Percentiles rank a stretch among this genome's conserved stretches.
Evolutionary conservation across 2,888 invertebrate species (phyloP).

Genomic region (Lapara coniferarum): DNA sequence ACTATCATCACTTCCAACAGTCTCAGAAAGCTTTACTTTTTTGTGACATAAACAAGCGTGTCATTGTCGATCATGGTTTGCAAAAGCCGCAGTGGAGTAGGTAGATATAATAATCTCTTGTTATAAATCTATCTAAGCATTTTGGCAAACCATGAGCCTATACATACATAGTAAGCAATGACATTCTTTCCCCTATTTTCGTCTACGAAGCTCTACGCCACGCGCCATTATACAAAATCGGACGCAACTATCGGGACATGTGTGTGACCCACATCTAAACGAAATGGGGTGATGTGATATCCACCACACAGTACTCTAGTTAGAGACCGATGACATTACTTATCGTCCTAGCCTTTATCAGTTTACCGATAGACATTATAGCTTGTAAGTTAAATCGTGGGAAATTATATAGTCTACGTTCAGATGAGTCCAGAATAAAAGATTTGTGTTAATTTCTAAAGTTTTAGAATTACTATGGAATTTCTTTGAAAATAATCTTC

Average conservation of each 20-base stretch:
- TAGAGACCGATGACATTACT: slow-evolving; percentile 8
- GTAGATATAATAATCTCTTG: no score
- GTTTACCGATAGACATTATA: no score
- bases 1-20: no score
- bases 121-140: neutral
- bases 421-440: no score
- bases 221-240: neutral
- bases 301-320: slow-evolving; percentile 7
- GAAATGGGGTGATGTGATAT: slow-evolving; percentile 16
- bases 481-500: no score
- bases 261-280: slow-evolving; percentile 19
- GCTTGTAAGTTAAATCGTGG: neutral
- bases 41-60: no score
- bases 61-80: no score
- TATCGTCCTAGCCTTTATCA: neutral
- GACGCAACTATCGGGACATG: neutral
- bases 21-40: no score
- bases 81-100: no score
- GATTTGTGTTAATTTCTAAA: no score
- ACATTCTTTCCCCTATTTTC: neutral
- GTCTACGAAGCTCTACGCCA: neutral
- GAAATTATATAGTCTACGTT: neutral
- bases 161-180: neutral
- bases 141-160: neutral
- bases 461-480: no score